Base-by-base conservation (phyloP, 92 coral and sea anemone species). In the Isaurus tuberculatus region DNA sequence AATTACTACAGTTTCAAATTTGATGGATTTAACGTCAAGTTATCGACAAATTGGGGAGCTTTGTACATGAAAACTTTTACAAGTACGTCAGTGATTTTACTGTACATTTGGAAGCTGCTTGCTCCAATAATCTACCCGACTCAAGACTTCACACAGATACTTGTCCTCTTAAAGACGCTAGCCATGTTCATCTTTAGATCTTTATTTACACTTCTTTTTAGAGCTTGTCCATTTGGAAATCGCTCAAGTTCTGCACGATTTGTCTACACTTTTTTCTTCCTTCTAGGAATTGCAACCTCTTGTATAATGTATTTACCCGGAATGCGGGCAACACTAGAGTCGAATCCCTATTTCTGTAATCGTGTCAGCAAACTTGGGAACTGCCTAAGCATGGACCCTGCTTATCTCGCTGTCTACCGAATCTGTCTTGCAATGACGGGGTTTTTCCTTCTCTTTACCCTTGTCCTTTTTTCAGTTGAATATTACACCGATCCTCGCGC, bases 381-480 rank as follows among this genome's bases (percentile, higher is more conserved):
- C 73, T 95, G 98, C 58, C 80, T 95, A 27, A 95, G 96, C 49
- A 95, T 91, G 84, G 98, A 95, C 73, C 98, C 98, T 48, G 98
- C 98, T 30, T 95, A 92, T 83, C 89, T 94, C 63, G 98, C 98
- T 44, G 98, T 95, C 69, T 94, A 95, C 72, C 75, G 98, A 66
- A 89, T 95, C 44, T 95, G 98, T 46, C 91, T 95, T 87, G 91
- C 98, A 70, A 95, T 95, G 98, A 98, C 98, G 23, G 91, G 95
- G 10, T 95, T 95, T 87, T 95, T 88, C 75, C 84, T 95, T 48
- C 82, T 95, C n/a, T 95, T 95, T 75, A 88, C 96, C 6, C 30
- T 95, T 51, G 85, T 95, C 57, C 92, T 95, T 4, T 92, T 88
- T 79, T 91, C 93, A 33, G 98, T 94, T 6, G 75, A 82, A 22